Conservation (phyloP, 2,888 invertebrate species). For the Odontomyia ornata region DNA sequence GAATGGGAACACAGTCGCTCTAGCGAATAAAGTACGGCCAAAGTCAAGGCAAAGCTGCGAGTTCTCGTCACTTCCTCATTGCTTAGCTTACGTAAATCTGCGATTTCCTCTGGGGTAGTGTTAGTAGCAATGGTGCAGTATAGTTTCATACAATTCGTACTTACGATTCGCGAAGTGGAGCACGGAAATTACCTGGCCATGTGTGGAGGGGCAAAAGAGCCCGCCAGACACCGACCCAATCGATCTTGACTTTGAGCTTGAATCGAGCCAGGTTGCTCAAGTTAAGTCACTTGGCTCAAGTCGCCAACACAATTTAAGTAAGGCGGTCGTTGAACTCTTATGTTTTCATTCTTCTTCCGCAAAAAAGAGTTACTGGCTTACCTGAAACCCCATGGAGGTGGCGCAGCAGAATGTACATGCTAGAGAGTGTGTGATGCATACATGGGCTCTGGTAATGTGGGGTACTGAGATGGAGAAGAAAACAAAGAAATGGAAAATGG, state of each 20-base stretch:
- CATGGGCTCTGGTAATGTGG: neutral
- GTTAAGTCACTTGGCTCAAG: conserved; percentile 3
- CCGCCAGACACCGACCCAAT: neutral
- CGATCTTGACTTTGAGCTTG: conserved; percentile 45
- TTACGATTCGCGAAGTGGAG: neutral
- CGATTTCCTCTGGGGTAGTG: neutral
- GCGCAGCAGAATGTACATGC: neutral
- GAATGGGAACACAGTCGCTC: conserved; percentile 23
- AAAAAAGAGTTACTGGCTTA: conserved; percentile 5
- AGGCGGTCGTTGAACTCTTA: conserved; percentile 45
- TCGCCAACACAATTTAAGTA: conserved; percentile 40
- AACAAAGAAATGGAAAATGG: conserved; percentile 43
- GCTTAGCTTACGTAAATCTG: conserved; percentile 21
- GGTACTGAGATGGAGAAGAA: conserved; percentile 11
- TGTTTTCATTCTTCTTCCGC: conserved; percentile 43
- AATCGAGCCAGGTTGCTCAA: conserved; percentile 23
- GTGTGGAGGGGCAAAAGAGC: conserved; percentile 5
- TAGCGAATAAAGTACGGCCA: conserved; percentile 35
- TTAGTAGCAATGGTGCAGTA: too few species aligned
- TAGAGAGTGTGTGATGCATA: neutral
- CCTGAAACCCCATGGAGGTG: conserved; percentile 18
- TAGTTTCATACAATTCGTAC: too few species aligned
- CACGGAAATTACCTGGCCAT: neutral
- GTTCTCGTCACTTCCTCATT: conserved; percentile 12
- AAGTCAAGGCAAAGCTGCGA: conserved; percentile 40